phyloP scores from a whole-genome alignment of 1,140 invertebrate species.

The Oryctes rhinoceros region DNA sequence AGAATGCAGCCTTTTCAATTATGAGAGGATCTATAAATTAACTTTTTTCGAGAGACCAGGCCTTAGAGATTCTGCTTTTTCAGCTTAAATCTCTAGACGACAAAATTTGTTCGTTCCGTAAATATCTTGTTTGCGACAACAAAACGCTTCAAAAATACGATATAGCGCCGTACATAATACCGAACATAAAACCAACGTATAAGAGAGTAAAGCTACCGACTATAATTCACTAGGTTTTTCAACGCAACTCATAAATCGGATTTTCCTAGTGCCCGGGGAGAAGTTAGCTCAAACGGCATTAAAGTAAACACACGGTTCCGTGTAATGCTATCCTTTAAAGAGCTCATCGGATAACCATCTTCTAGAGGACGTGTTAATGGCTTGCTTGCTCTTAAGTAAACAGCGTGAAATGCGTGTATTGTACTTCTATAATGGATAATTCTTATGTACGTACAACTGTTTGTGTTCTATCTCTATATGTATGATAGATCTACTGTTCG shows the following conservation, averaged over 20 bases:
- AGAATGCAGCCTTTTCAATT: too few species aligned
- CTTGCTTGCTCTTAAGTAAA: neutral
- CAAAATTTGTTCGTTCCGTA: too few species aligned
- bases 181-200: too few species aligned
- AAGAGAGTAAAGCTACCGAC: neutral
- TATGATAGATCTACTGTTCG: too few species aligned
- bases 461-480: neutral
- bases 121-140: too few species aligned
- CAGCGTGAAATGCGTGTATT: neutral
- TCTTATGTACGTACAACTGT: neutral
- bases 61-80: too few species aligned
- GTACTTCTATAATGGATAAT: neutral
- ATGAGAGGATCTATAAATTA: too few species aligned
- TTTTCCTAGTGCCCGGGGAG: neutral
- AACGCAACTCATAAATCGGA: neutral
- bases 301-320: neutral
- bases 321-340: neutral
- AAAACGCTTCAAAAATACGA: too few species aligned
- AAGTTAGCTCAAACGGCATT: neutral
- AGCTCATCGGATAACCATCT: neutral
- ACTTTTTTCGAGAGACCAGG: too few species aligned
- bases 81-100: too few species aligned
- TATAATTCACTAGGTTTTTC: constrained; percentile 3
- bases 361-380: constrained; percentile 4
- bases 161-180: too few species aligned